Base-by-base conservation (phyloP, 2,113 vertebrate species). In the Falco punctatus region DNA sequence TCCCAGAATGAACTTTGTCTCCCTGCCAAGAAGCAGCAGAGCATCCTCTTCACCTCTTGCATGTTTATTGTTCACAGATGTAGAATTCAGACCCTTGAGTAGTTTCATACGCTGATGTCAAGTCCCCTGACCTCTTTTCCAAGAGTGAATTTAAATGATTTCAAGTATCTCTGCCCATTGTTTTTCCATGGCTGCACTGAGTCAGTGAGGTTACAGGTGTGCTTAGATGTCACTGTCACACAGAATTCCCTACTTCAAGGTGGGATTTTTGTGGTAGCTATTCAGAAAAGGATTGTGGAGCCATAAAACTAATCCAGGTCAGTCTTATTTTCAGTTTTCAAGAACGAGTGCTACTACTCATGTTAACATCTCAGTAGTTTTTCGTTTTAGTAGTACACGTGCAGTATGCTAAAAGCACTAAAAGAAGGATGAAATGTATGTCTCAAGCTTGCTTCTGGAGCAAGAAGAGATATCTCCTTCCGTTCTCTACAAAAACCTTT, bases 141-240 rank as follows among this genome's bases (percentile, higher is more conserved):
- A 46, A 83, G 54, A 77, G 24, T 80, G 49, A 77, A 86, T 95
- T 93, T 93, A 51, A 92, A 88, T 83, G 22, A 71, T 28, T 90
- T 77, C 30, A 48, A 23, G 48, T 74, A 19, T 61, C 59, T 86
- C 55, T 7, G 10, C 51, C 33, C 10, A 15, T 38, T 67, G 46
- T 40, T 96, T 90, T 86, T 74, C 75, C n/a, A 19, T 44, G 64
- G 35, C 58, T 69, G 8, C 51, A 18, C 71, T 70, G 42, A 73
- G 44, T 80, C 70, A 71, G 16, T 65, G 64, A 52, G 46, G 33
- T 77, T 92, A 9, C 44, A 65, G 64, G 11, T 73, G 48, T 79
- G 59, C n/a, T 74, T 66, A 65, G 49, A 54, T 67, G 40, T 65
- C 66, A 72, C 1, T 3, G 2, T 40, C 38, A 35, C 26, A 49